phyloP scores from a whole-genome alignment of 2,888 invertebrate species.

The Hirtodrosophila confusa region DNA sequence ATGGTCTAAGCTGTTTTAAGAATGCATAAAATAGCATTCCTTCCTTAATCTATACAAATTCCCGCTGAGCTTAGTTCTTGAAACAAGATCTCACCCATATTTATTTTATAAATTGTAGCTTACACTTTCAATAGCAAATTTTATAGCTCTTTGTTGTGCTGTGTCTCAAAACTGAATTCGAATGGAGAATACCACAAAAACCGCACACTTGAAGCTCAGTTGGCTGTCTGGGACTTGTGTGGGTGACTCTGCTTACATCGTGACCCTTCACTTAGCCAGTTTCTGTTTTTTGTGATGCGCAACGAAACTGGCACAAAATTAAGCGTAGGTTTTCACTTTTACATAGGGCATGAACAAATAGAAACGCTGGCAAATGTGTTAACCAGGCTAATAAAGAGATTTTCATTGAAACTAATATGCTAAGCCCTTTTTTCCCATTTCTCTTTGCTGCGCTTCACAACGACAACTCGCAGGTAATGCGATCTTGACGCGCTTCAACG shows the following conservation, averaged over 20 bases:
- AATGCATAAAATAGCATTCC: no score
- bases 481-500: conserved; percentile 82
- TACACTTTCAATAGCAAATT: neutral
- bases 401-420: conserved; percentile 46
- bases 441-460: conserved; percentile 12
- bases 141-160: conserved; percentile 18
- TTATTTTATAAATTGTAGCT: no score
- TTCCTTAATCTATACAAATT: no score
- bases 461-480: conserved; percentile 77
- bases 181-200: conserved; percentile 39
- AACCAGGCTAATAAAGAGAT: conserved; percentile 42
- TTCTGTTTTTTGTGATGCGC: conserved; percentile 22
- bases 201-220: conserved; percentile 38
- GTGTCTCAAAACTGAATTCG: conserved; percentile 24
- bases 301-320: conserved; percentile 30
- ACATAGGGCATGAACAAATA: conserved; percentile 26
- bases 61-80: no score
- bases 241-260: conserved; percentile 41
- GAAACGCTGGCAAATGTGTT: conserved; percentile 43
- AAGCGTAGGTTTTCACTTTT: conserved; percentile 50
- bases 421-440: conserved; percentile 30
- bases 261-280: conserved; percentile 55
- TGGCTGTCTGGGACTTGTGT: conserved; percentile 25
- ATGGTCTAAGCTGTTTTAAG: no score
- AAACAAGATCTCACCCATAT: no score